Base-by-base conservation (phyloP, 2,113 vertebrate genomes). In the Sapajus apella region DNA sequence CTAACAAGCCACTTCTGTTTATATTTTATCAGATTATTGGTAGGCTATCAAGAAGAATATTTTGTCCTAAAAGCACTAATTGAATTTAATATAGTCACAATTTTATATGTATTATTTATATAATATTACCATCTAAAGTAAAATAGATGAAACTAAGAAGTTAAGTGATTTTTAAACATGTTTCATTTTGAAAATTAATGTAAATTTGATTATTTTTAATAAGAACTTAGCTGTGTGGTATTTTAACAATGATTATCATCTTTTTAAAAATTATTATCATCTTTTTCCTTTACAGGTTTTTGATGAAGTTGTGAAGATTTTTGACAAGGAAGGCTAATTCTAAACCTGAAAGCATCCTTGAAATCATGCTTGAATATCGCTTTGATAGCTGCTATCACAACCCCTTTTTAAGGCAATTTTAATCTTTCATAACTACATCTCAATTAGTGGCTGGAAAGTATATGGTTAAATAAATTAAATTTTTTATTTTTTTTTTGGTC, bases 241-340 rank as follows among this genome's bases (percentile, higher is more conserved):
- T 96, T 96, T 96, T 94, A 89, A 89, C 30, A 93, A 52, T 52
- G 16, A 52, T 52, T 52, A 17, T 52, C 52, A 52, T 52, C 50
- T 52, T 43, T 87, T 96, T 91, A 52, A 77, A 47, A 72, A 91
- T 88, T 87, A 81, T 81, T 93, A 87, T 98, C 66, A 84, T 52
- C 88, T 92, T 96, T 98, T 98, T 56, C 97, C 84, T 98, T 98
- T 64, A 35, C 97, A 99, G 99, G 99, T 99, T 98, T 99, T 99
- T 98, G 98, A 98, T 95, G 99, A 99, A 61, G 99, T 99, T 97
- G 99, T 99, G 98, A 98, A 98, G 96, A 98, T 99, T 98, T 99
- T 99, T 11, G 99, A 99, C 97, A 99, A 98, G 98, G 99, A 99
- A 98, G 98, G 99, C 98, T 98, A 99, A 99, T 94, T 97, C 43